phyloP scores from a whole-genome alignment of 2,888 invertebrate genomes.

The Deilephila porcellus region DNA sequence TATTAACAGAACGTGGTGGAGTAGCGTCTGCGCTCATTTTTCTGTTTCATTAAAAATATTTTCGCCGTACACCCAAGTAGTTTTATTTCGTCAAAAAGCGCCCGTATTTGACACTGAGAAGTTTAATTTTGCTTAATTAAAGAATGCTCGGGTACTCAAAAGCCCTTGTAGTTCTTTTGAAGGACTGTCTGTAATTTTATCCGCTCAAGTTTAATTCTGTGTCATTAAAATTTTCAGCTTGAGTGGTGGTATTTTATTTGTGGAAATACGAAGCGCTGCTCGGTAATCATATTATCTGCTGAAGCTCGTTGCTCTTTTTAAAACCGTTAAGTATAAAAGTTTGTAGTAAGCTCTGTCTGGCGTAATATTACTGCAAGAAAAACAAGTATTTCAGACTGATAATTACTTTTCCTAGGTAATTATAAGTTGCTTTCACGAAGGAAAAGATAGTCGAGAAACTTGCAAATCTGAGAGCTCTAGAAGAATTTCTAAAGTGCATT shows the following conservation, averaged over 20 bases:
- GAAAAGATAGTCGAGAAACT: no score
- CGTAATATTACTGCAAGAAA: no score
- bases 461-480: no score
- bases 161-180: conserved; percentile 14
- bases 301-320: background rate
- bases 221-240: conserved; percentile 16
- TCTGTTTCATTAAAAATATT: no score
- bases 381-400: no score
- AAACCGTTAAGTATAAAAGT: no score
- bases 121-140: conserved; percentile 15
- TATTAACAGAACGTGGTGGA: no score
- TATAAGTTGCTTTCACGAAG: no score
- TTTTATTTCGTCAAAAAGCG: background rate
- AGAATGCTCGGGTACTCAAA: background rate
- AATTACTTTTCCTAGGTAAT: no score
- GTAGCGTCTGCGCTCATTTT: no score
- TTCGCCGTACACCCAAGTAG: background rate
- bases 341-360: no score
- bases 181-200: conserved; percentile 1
- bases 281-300: background rate
- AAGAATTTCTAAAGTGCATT: no score
- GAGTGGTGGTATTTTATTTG: background rate
- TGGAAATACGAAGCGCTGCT: background rate
- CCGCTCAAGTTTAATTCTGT: conserved; percentile 1
- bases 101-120: background rate